A percentile compares a stretch with the other conserved stretches of the same genome.
Conservation (phyloP, 2,888 invertebrate species). For the Ormyrus pomaceus region DNA sequence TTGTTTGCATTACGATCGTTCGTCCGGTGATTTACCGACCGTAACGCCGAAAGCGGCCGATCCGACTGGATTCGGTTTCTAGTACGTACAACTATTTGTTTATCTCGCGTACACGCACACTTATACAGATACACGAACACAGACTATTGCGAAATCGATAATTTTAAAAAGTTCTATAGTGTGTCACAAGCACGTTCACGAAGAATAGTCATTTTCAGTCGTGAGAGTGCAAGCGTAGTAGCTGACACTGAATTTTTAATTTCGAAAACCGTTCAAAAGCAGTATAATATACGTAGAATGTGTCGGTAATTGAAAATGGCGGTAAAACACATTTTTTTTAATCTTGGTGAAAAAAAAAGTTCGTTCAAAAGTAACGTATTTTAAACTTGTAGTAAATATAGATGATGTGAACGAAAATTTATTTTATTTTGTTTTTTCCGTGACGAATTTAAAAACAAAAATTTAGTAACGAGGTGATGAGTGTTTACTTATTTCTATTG, state of each 20-base stretch:
- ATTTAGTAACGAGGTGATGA: too few relatives aligned
- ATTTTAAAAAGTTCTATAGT: slow-evolving; percentile 15
- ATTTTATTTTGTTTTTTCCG: too few relatives aligned
- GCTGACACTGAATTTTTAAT: slow-evolving; percentile 37
- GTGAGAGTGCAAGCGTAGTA: slow-evolving; percentile 68
- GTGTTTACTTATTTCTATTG: too few relatives aligned
- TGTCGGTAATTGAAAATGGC: neutral
- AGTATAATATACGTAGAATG: too few relatives aligned
- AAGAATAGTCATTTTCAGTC: slow-evolving; percentile 59
- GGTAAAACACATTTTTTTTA: too few relatives aligned
- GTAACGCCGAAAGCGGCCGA: neutral
- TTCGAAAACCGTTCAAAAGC: neutral
- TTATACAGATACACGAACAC: slow-evolving; percentile 17
- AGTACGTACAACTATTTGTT: neutral
- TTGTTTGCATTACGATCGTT: neutral
- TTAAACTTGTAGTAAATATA: too few relatives aligned
- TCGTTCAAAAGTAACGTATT: too few relatives aligned
- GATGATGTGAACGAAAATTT: too few relatives aligned
- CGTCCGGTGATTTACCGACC: slow-evolving; percentile 12
- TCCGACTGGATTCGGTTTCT: slow-evolving; percentile 10
- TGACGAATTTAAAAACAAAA: neutral
- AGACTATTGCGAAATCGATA: neutral
- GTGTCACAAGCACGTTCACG: neutral
- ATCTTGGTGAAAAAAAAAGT: too few relatives aligned
- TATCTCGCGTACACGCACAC: slow-evolving; percentile 6